Percentiles rank a stretch among this genome's conserved stretches.
These are phyloP conservation scores for Drosophila arawakana DNA, from an alignment of 1,140 invertebrate species.

Conservation along the genomic window DNA sequence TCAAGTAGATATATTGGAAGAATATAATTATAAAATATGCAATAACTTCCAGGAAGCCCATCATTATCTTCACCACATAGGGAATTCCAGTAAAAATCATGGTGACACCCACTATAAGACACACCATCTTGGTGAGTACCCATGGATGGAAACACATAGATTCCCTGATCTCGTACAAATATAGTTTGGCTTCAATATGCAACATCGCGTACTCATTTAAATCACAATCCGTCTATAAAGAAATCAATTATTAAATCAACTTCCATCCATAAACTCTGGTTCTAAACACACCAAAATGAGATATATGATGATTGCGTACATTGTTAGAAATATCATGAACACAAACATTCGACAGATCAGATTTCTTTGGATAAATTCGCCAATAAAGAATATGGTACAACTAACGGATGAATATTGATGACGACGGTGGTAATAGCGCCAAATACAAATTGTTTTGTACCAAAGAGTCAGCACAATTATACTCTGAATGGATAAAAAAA, in stretches of 20 bases:
- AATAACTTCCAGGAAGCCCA: slow-evolving; percentile 87
- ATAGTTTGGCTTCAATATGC: slow-evolving; percentile 53
- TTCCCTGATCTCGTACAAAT: slow-evolving; percentile 40
- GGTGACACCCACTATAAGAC: slow-evolving; percentile 90
- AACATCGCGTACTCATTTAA: slow-evolving; percentile 12
- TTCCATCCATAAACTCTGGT: not conserved
- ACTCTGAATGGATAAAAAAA: slow-evolving; percentile 38
- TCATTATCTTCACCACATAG: slow-evolving; percentile 91
- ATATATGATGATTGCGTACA: slow-evolving; percentile 87
- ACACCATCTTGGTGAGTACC: slow-evolving; percentile 91
- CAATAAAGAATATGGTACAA: slow-evolving; percentile 85
- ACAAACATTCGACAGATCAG: slow-evolving; percentile 33
- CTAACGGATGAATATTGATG: slow-evolving; percentile 85
- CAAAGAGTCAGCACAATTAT: slow-evolving; percentile 76
- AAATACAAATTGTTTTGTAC: slow-evolving; percentile 83
- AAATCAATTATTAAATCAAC: not conserved
- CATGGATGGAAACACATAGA: slow-evolving; percentile 87
- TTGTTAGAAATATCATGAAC: slow-evolving; percentile 79
- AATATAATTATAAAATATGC: slow-evolving; percentile 89
- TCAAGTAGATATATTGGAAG: slow-evolving; percentile 85
- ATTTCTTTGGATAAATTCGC: slow-evolving; percentile 39
- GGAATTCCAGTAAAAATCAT: slow-evolving; percentile 94
- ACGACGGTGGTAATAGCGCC: slow-evolving; percentile 86
- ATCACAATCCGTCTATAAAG: slow-evolving; percentile 40
- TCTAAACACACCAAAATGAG: slow-evolving; percentile 86